Base-by-base conservation (phyloP, 2,888 invertebrate species). In the Lasioglossum malachurum region DNA sequence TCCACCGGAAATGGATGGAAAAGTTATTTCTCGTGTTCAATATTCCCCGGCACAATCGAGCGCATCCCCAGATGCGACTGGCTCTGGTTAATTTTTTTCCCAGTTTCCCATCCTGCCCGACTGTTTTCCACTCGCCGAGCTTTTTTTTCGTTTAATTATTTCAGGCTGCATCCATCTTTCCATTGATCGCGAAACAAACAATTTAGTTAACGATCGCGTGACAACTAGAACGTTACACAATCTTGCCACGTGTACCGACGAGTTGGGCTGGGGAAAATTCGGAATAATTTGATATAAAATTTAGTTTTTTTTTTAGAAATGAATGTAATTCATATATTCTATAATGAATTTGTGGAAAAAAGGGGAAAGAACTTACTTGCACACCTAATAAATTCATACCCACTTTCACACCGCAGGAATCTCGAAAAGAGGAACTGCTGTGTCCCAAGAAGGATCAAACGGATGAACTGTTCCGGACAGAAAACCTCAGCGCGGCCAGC, bases 11-110 rank as follows among this genome's bases (percentile, higher is more conserved):
- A 87, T 82, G 84, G 82, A 76, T 79, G 81, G 73, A 84, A 75
- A 87, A 84, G 85, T 87, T 86, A 80, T 89, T 84, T 86, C 84
- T 76, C 85, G 82, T 78, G 84, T 84, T 87, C 88, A 83, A 87
- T 89, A 84, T 83, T 64, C 74, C 74, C 71, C 49, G 75, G 14
- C 19, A 23, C 81, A 79, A 84, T 80, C 64, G 78, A n/a, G 74
- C 64, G 75, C 78, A 78, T 80, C 16, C 75, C 84, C 84, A 82
- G 69, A 69, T 72, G 71, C 81, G 44, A 16, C 27, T 19, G 44
- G 44, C 35, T 14, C n/a, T 23, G 49, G 35, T 80, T 80, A 57
- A 69, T 38, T 57, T 80, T 60, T 44, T 35, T 8, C 75, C 23
- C 7, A 7, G 19, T 49, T 57, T 38, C 8, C n/a, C 38, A 16